Evolutionary conservation across 64 coral and sea anemone genomes (phyloP), one percentile per base, ranked within the genome.

Genomic region (Stichodactyla mertensii): DNA sequence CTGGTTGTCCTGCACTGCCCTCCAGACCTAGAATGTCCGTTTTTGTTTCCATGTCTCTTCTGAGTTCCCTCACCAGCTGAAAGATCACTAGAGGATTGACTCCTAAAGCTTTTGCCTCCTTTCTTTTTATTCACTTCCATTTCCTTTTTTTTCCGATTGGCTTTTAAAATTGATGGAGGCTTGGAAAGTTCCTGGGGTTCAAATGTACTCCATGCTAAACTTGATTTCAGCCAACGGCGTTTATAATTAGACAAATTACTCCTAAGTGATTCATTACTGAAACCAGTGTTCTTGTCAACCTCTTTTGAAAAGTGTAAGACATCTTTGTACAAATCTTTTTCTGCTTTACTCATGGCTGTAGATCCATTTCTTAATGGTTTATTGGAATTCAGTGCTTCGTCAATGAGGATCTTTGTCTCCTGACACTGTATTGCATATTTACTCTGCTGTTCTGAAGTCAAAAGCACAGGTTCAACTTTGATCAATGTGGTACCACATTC

Each of bases 221-320:
- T 95, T 26, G 97, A 99, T 78, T 94, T 89, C 45, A 90, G 74
- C 93, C 93, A 99, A 36, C 97, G 93, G 1, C 97, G 80, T 90
- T 93, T 97, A 77, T 97, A 97, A 15, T 82, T 87, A 19, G 78
- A 58, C 57, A 89, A 78, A 56, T 64, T 84, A 52, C 14, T 84
- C 10, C 83, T 54, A 18, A 92, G 87, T 59, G 85, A 84, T 90
- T 92, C 94, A 19, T 78, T 87, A 18, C 91, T 86, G 10, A 88
- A 55, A 18, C 78, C 78, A 81, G 78, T 19, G 22, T 81, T 81
- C 53, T 81, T 81, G 5, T 81, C 78, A 81, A 81, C 89, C 87
- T 91, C 77, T 7, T 79, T 91, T 2, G 89, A 91, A 22, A 91
- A 52, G 27, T 91, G 24, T 78, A 86, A 62, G 54, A 91, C 55